Conservation (phyloP, 2,113 vertebrate species). For the Labrus mixtus region DNA sequence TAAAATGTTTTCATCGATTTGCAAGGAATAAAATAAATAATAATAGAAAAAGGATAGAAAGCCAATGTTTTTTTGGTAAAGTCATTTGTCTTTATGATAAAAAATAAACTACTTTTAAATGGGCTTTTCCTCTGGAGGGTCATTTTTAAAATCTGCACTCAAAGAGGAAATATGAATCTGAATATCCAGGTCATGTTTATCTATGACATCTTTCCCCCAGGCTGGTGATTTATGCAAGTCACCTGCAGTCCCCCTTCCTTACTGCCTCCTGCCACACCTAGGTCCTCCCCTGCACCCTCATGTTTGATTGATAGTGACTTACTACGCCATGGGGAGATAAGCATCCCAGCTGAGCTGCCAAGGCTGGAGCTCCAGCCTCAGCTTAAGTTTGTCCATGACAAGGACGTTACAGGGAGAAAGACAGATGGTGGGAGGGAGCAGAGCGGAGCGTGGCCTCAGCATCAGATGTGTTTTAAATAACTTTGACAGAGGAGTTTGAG, state of each 20-base stretch:
- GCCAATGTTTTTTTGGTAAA: slow-evolving; percentile 18
- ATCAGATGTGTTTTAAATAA: slow-evolving; percentile 83
- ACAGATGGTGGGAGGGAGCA: slow-evolving; percentile 62
- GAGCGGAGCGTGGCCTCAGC: slow-evolving; percentile 54
- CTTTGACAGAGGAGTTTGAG: slow-evolving; percentile 84
- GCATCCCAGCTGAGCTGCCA: slow-evolving; percentile 64
- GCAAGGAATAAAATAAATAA: slow-evolving; percentile 14
- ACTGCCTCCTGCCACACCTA: slow-evolving; percentile 66
- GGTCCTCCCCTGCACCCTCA: slow-evolving; percentile 59
- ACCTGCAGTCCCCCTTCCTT: slow-evolving; percentile 44
- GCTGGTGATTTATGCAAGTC: slow-evolving; percentile 54
- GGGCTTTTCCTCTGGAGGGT: not conserved
- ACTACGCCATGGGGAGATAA: slow-evolving; percentile 66
- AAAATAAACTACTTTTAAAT: slow-evolving; percentile 30
- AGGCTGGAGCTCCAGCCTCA: slow-evolving; percentile 45
- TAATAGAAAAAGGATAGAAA: slow-evolving; percentile 5
- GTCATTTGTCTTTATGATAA: not conserved
- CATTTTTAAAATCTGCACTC: slow-evolving; percentile 9
- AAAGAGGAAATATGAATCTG: slow-evolving; percentile 37
- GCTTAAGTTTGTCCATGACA: slow-evolving; percentile 72
- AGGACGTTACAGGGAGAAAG: slow-evolving; percentile 67
- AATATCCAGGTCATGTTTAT: slow-evolving; percentile 55
- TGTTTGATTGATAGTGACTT: slow-evolving; percentile 81
- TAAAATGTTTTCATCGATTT: slow-evolving; percentile 57
- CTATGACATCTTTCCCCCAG: slow-evolving; percentile 45